Evolutionary conservation across 1,140 invertebrate genomes (phyloP).

Genomic region (Nebria ingens): DNA sequence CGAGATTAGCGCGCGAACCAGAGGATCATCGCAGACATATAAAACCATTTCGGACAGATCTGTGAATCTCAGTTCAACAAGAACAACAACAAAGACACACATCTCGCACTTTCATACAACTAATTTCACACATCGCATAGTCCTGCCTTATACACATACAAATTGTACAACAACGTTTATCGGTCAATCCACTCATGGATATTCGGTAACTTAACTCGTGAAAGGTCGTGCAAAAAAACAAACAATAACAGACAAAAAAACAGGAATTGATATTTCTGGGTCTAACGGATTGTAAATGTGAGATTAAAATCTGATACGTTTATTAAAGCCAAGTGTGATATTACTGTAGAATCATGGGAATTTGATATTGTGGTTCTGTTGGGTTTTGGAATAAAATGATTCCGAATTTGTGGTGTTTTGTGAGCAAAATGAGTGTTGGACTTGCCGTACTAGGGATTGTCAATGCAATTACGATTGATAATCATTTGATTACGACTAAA

Average conservation of each 20-base stretch:
- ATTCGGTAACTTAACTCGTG: too few relatives aligned
- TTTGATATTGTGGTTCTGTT: not conserved
- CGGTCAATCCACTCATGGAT: too few relatives aligned
- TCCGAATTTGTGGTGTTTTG: not conserved
- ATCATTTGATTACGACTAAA: constrained; percentile 3
- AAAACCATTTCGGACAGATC: not conserved
- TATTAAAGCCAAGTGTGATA: not conserved
- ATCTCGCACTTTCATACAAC: too few relatives aligned
- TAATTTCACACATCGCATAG: too few relatives aligned
- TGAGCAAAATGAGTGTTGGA: not conserved
- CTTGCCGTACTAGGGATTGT: not conserved
- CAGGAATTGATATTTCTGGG: too few relatives aligned
- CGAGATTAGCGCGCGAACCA: constrained; percentile 5
- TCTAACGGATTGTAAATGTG: too few relatives aligned
- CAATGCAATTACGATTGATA: constrained; percentile 12
- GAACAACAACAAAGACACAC: too few relatives aligned
- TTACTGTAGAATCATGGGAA: not conserved
- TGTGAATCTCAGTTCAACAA: not conserved
- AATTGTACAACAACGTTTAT: too few relatives aligned
- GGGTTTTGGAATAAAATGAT: not conserved
- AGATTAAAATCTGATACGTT: too few relatives aligned
- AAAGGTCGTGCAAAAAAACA: too few relatives aligned
- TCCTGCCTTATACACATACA: too few relatives aligned
- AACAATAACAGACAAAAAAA: too few relatives aligned
- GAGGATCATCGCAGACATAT: not conserved